These are phyloP conservation scores for Macrosiphum euphorbiae DNA, from an alignment of 2,888 invertebrate species.

Conservation along the genomic window DNA sequence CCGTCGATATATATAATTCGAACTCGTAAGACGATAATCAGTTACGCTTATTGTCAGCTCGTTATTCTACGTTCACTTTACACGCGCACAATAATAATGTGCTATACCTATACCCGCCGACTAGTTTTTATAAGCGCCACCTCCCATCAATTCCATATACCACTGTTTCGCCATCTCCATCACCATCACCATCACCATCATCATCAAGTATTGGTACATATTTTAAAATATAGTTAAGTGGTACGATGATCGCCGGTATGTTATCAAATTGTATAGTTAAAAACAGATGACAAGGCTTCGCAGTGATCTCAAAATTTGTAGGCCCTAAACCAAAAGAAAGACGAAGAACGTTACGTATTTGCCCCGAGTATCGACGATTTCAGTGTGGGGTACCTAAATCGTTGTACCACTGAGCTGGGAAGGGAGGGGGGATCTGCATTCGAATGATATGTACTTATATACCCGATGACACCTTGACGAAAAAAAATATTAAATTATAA, in stretches of 20 bases:
- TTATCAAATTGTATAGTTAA: not conserved
- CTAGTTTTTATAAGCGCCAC: not conserved
- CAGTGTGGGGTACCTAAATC: no score
- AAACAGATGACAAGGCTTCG: no score
- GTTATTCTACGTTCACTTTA: not conserved
- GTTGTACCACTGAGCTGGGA: no score
- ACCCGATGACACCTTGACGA: not conserved
- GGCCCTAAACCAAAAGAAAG: no score
- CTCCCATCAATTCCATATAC: not conserved
- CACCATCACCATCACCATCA: not conserved
- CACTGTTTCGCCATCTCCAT: not conserved
- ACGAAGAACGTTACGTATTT: no score
- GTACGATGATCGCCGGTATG: not conserved
- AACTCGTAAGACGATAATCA: constrained; percentile 42
- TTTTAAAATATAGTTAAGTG: not conserved
- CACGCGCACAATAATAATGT: not conserved
- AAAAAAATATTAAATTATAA: not conserved
- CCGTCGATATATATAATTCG: constrained; percentile 16
- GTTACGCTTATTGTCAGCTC: constrained; percentile 9
- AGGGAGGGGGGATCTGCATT: no score
- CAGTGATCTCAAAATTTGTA: no score
- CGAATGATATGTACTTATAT: no score
- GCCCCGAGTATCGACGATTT: no score
- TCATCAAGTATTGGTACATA: not conserved
- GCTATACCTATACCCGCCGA: not conserved